Evolutionary conservation across 2,888 invertebrate genomes (phyloP).

Genomic region (Ophioninae sp.): DNA sequence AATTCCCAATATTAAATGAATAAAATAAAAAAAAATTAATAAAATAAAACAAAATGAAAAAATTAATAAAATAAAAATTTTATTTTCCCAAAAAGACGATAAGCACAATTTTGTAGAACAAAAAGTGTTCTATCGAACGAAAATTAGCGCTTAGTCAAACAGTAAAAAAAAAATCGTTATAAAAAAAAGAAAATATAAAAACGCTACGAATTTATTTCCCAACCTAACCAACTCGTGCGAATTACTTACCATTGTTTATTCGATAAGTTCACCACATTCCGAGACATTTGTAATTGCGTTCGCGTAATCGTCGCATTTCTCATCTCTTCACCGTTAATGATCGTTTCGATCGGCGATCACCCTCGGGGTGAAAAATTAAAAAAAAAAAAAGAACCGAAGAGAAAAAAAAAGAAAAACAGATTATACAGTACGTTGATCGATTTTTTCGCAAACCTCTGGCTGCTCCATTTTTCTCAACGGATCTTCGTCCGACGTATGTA

Average conservation of each 20-base stretch:
- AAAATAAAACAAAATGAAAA: too few species aligned
- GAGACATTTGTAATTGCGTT: conserved; percentile 42
- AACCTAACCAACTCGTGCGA: conserved; percentile 24
- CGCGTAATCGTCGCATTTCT: conserved; percentile 48
- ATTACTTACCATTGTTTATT: conserved; percentile 51
- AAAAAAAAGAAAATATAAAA: too few species aligned
- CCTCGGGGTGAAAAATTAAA: conserved; percentile 34
- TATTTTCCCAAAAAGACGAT: too few species aligned
- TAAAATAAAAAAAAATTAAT: too few species aligned
- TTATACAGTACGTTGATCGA: conserved; percentile 54
- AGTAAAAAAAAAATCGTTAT: too few species aligned
- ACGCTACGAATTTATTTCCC: too few species aligned
- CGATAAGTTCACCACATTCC: conserved; percentile 58
- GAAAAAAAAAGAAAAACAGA: neutral
- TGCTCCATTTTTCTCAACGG: conserved; percentile 66
- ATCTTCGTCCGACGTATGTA: conserved; percentile 44
- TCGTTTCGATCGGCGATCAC: conserved; percentile 47
- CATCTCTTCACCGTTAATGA: conserved; percentile 43
- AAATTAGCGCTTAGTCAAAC: too few species aligned
- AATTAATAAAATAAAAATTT: too few species aligned
- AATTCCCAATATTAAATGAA: too few species aligned
- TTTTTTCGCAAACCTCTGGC: conserved; percentile 61
- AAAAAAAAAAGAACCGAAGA: neutral
- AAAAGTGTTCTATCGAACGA: too few species aligned
- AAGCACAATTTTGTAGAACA: too few species aligned